A percentile compares a stretch with the other conserved stretches of the same genome.
Evolutionary conservation across 2,797 vertebrate genomes (phyloP).

Genomic region (Macropodus opercularis): DNA sequence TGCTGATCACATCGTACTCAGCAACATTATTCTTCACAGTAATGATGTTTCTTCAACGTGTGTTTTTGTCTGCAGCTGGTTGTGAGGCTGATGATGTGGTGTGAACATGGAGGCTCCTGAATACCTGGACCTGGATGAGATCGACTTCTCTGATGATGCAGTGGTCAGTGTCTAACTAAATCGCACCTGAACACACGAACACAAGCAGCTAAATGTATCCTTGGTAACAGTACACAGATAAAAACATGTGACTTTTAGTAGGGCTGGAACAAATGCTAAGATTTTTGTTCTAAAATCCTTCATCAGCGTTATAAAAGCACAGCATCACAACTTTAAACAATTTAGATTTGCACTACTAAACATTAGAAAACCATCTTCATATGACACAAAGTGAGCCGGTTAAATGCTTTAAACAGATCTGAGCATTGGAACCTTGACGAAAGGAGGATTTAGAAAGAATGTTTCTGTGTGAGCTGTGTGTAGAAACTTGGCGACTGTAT

Average conservation of each 20-base stretch:
- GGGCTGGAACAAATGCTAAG: too few species aligned
- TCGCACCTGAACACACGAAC: too few species aligned
- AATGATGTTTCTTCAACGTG: neutral
- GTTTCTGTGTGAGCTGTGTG: neutral
- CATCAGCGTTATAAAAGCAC: too few species aligned
- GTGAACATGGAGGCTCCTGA: slow-evolving; percentile 98
- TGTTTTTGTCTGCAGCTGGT: slow-evolving; percentile 42
- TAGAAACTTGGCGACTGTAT: neutral
- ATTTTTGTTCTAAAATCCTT: too few species aligned
- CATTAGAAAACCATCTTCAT: too few species aligned
- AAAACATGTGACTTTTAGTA: too few species aligned
- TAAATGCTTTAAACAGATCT: neutral
- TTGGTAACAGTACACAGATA: too few species aligned
- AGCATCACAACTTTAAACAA: too few species aligned
- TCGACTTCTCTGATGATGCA: slow-evolving; percentile 96
- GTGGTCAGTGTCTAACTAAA: slow-evolving; percentile 80
- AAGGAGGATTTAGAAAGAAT: neutral
- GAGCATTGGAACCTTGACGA: neutral
- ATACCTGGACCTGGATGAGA: slow-evolving; percentile 99
- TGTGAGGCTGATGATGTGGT: slow-evolving; percentile 76
- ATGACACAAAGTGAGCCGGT: too few species aligned
- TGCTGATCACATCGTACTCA: slow-evolving; percentile 13
- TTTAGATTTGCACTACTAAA: too few species aligned
- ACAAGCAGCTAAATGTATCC: too few species aligned
- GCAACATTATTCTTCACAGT: neutral